Evolutionary conservation across 2,888 invertebrate species (phyloP), one percentile per base, ranked within the genome.

Genomic region (Trissonchulus sp.): DNA sequence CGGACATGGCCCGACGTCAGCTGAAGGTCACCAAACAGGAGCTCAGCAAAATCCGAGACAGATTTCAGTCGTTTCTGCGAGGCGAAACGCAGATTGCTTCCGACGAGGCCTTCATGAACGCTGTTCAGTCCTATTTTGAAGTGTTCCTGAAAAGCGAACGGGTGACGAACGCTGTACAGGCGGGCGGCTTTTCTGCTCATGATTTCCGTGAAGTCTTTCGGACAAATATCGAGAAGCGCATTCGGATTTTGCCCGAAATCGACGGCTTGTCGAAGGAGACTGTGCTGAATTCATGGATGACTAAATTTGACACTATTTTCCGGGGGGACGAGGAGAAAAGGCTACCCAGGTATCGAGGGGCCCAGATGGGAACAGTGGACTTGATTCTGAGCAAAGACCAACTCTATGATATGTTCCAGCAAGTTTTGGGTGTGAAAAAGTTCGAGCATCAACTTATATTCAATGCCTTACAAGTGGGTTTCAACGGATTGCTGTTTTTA

Each of bases 351-450:
- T 60, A 30, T 15, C 74, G 81, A 36, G 79, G 79, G 30, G 78
- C 79, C 31, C 78, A 78, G 33, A 79, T 79, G 65, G 77, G 79
- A 28, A 82, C 77, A 38, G 80, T 80, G 23, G 84, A 84, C 65
- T 77, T 80, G 28, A 82, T 98, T 84, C 89, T 98, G 80, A 94
- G 95, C 82, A 99, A 99, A 88, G 99, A 99, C 85, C 99, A 99
- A 86, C 90, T 99, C 18, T 99, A 96, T 87, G 99, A 99, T 86
- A 97, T 99, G 95, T 99, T 99, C 87, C 99, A 99, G 87, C 97
- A 97, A 87, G 96, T 99, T 81, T 88, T 99, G 78, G 92, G 92
- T 74, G 93, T 99, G 74, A 99, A 99, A 88, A 99, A 99, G 87
- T 99, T 99, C 86, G 99, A 99, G 87, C 99, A 99, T 87, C 99